Percentiles rank a stretch among this genome's conserved stretches.
Conservation (phyloP, 2,888 invertebrate genomes). For the Corythucha ciliata region DNA sequence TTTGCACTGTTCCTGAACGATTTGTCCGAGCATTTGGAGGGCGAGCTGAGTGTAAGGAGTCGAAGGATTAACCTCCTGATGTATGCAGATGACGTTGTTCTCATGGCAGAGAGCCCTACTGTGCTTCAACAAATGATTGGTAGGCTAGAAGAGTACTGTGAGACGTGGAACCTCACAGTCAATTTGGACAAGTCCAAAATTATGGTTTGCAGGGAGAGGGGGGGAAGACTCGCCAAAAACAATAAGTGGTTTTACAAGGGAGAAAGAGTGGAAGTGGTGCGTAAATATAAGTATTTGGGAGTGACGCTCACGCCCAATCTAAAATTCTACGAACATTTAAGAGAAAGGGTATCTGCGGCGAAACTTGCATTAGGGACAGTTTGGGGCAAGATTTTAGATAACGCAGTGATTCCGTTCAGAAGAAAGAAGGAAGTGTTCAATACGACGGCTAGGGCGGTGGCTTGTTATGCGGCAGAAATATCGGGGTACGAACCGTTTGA, state of each 20-base stretch:
- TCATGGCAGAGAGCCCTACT: conserved; percentile 20
- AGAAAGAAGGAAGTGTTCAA: conserved; percentile 1
- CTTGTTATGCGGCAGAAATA: conserved; percentile 11
- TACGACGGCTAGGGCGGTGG: neutral
- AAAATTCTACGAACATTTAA: neutral
- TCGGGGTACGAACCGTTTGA: conserved; percentile 12
- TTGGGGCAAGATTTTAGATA: conserved; percentile 4
- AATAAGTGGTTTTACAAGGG: conserved; percentile 11
- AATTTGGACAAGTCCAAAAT: conserved; percentile 32
- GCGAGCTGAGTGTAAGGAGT: conserved; percentile 21
- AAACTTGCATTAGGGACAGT: conserved; percentile 1
- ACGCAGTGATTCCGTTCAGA: neutral
- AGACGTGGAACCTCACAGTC: conserved; percentile 25
- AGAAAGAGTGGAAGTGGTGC: too few species aligned
- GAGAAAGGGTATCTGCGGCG: neutral
- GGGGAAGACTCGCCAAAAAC: conserved; percentile 9
- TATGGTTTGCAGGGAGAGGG: conserved; percentile 15
- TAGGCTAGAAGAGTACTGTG: conserved; percentile 26
- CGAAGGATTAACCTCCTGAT: conserved; percentile 20
- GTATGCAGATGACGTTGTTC: conserved; percentile 31
- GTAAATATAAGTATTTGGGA: conserved; percentile 17
- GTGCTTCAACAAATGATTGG: conserved; percentile 27
- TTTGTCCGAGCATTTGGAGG: neutral
- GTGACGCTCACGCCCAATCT: conserved; percentile 10
- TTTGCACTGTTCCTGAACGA: conserved; percentile 13